These are phyloP conservation scores for Thripadectes ignobilis DNA, from an alignment of 2,797 vertebrate species.

Conservation along the genomic window DNA sequence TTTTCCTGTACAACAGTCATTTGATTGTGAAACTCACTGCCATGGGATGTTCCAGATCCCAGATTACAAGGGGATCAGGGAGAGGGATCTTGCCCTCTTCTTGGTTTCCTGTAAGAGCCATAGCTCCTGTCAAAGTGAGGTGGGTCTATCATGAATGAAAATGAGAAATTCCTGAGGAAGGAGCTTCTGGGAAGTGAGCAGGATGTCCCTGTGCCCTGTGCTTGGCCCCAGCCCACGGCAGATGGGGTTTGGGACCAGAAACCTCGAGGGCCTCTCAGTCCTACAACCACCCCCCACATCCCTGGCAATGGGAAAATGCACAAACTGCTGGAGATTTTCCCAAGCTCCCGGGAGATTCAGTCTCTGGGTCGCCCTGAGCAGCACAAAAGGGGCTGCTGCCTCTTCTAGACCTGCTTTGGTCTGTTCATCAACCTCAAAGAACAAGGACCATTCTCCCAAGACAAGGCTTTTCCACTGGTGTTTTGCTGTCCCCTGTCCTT, in stretches of 20 bases:
- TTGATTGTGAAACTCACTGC: not conserved
- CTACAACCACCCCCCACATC: not conserved
- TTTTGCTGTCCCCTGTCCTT: not conserved
- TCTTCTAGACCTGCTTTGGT: not conserved
- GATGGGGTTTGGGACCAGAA: not conserved
- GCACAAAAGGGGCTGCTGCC: not conserved
- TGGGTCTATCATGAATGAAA: not conserved
- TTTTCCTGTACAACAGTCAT: not conserved
- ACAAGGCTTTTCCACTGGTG: not conserved
- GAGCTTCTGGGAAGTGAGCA: not conserved
- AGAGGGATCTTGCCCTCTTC: not conserved
- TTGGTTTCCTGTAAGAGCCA: not conserved
- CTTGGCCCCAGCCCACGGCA: not conserved
- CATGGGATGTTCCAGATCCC: not conserved
- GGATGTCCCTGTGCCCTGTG: not conserved
- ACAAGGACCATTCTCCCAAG: not conserved
- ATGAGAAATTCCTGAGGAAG: not conserved
- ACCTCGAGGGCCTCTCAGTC: not conserved
- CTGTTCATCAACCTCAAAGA: not conserved
- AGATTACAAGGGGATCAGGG: not conserved
- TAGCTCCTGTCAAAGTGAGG: not conserved
- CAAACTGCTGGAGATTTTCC: not conserved
- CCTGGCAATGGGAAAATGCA: not conserved
- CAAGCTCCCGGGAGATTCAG: not conserved
- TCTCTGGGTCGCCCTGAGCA: not conserved